These are phyloP conservation scores for Sepioteuthis lessoniana DNA, from an alignment of 2,888 invertebrate genomes.

Conservation along the genomic window DNA sequence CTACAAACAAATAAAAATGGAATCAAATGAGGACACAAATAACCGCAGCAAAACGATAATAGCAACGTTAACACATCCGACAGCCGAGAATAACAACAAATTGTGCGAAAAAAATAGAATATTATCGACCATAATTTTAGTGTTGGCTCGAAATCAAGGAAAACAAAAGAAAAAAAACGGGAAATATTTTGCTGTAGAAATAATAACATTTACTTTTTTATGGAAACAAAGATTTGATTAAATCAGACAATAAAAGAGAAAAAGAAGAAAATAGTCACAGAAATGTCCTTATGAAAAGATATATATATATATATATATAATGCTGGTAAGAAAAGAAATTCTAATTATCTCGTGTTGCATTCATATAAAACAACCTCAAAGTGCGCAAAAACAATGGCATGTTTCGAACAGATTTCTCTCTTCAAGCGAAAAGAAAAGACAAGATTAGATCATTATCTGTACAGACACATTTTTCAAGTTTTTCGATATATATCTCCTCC, in stretches of 20 bases:
- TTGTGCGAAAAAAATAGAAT: neutral
- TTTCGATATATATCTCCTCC: neutral
- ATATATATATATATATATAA: too few relatives aligned
- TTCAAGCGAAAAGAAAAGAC: too few relatives aligned
- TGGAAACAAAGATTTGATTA: neutral
- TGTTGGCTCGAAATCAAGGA: neutral
- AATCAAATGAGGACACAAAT: neutral
- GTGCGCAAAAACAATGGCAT: neutral
- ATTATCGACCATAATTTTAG: neutral
- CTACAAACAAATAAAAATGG: neutral
- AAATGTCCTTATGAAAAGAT: neutral
- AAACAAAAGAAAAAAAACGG: neutral
- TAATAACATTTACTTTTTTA: neutral
- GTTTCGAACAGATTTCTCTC: neutral
- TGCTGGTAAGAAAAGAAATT: neutral
- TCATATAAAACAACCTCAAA: neutral
- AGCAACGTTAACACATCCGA: neutral
- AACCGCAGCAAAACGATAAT: neutral
- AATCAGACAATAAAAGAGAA: neutral
- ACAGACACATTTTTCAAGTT: neutral
- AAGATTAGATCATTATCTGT: neutral
- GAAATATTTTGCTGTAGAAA: neutral
- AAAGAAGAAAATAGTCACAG: neutral
- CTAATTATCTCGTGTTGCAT: neutral
- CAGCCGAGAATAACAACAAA: neutral